Evolutionary conservation across 2,113 vertebrate genomes (phyloP), one percentile per base, ranked within the genome.

Genomic region (Callionymus lyra): DNA sequence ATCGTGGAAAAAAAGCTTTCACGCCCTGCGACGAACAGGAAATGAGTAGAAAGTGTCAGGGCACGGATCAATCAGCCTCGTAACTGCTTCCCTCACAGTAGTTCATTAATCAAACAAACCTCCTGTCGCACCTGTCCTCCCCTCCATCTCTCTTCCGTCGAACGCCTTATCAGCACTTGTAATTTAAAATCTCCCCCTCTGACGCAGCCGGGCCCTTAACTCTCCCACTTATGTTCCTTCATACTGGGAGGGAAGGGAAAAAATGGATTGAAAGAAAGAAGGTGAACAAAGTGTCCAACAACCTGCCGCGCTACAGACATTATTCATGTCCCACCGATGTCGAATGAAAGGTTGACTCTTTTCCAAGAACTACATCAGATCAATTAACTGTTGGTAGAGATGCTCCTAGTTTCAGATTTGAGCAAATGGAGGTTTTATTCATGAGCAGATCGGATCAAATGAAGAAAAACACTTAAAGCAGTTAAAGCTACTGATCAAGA

Each of bases 111-210:
- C 70, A 68, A 36, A 44, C 42, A 33, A 3, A 1, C 41, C 55
- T 63, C 46, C 53, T 40, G 47, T 39, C 33, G 17, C 41, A 41
- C 14, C 40, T 39, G 38, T 38, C 47, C 31, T 45, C 31, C 18
- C 38, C 34, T 36, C 37, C 41, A 53, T 38, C 49, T 49, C 61
- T 70, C 41, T 45, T 34, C 49, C 36, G 63, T 69, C 48, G 47
- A 67, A 40, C 31, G 3, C 16, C 41, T 13, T 46, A 12, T 51
- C 36, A 58, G 44, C 12, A 41, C 31, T 31, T 41, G 48, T 60
- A 59, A 63, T 74, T 65, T 74, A 74, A 12, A 33, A 50, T 6
- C 21, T 17, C 41, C 44, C 48, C 55, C 42, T 70, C 54, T 49
- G 6, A 32, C 53, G 44, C 34, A 49, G 19, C 56, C 14, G 44